A percentile compares a stretch with the other conserved stretches of the same genome.
Conservation (phyloP, 92 coral and sea anemone genomes). For the Umimayanthus kanabou region DNA sequence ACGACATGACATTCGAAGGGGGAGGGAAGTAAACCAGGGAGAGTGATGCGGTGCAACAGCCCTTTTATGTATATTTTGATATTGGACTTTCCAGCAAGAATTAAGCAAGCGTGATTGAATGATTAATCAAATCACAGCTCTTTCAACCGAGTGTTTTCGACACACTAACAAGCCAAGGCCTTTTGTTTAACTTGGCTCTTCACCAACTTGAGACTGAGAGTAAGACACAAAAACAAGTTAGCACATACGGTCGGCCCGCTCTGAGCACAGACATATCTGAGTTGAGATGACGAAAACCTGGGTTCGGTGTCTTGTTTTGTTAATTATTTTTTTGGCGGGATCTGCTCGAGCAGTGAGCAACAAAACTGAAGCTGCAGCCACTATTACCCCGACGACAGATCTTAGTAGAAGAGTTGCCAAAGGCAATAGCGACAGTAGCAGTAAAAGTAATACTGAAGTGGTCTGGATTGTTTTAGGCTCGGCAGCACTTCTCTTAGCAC, state of each 20-base stretch:
- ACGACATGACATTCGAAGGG: neutral
- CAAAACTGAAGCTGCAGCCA: neutral
- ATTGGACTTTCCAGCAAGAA: constrained; percentile 12
- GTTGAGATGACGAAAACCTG: neutral
- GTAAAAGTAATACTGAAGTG: neutral
- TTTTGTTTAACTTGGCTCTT: neutral
- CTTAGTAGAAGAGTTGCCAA: neutral
- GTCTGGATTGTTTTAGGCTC: constrained; percentile 10
- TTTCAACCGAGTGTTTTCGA: neutral
- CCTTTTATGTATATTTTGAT: neutral
- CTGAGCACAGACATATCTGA: neutral
- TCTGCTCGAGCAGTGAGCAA: constrained; percentile 2
- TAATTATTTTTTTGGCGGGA: constrained; percentile 1
- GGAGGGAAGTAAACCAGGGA: neutral
- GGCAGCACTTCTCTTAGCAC: neutral
- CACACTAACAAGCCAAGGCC: neutral
- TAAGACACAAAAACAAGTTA: neutral
- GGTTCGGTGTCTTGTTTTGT: neutral
- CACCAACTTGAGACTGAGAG: neutral
- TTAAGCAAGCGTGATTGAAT: neutral
- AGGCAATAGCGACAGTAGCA: neutral
- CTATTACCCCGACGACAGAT: constrained; percentile 15
- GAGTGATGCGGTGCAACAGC: constrained; percentile 1
- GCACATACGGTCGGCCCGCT: neutral
- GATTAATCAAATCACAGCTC: neutral